Conservation (phyloP, 2,797 vertebrate genomes). For the Ambastaia sidthimunki region DNA sequence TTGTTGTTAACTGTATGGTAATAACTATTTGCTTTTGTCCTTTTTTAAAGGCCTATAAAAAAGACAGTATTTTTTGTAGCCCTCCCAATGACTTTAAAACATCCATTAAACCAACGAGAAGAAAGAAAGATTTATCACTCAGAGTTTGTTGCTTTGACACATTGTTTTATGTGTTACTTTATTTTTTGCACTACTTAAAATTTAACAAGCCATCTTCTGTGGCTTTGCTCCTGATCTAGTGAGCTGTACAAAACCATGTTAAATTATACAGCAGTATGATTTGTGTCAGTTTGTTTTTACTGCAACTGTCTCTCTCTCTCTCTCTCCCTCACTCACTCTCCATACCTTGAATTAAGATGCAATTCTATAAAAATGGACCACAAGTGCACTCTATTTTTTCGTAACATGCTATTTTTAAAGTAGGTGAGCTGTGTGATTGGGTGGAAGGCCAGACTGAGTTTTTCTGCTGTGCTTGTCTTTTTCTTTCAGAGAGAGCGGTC, state of each 20-base stretch:
- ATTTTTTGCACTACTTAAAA: conserved; percentile 69
- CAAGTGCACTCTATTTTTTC: conserved; percentile 58
- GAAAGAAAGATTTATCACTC: conserved; percentile 66
- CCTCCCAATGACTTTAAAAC: conserved; percentile 68
- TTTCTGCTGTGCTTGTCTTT: conserved; percentile 56
- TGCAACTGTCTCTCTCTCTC: conserved; percentile 11
- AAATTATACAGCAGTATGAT: conserved; percentile 65
- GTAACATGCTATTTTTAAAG: conserved; percentile 54
- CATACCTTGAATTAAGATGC: conserved; percentile 43
- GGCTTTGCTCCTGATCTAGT: conserved; percentile 63
- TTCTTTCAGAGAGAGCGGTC: conserved; percentile 42
- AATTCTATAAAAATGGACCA: conserved; percentile 28
- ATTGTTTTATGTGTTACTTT: conserved; percentile 67
- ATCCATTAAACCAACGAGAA: conserved; percentile 66
- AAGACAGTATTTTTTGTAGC: conserved; percentile 69
- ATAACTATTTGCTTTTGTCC: conserved; percentile 69
- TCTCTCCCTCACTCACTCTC: background rate
- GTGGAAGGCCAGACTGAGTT: conserved; percentile 20
- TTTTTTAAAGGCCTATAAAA: conserved; percentile 67
- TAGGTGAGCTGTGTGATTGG: conserved; percentile 44
- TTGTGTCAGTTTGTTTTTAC: conserved; percentile 45
- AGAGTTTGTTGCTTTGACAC: conserved; percentile 57
- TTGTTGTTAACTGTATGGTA: conserved; percentile 63
- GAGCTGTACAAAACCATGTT: conserved; percentile 50
- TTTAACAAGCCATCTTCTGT: conserved; percentile 67